Evolutionary conservation across 2,888 invertebrate species (phyloP).

Genomic region (Cyaniris semiargus): DNA sequence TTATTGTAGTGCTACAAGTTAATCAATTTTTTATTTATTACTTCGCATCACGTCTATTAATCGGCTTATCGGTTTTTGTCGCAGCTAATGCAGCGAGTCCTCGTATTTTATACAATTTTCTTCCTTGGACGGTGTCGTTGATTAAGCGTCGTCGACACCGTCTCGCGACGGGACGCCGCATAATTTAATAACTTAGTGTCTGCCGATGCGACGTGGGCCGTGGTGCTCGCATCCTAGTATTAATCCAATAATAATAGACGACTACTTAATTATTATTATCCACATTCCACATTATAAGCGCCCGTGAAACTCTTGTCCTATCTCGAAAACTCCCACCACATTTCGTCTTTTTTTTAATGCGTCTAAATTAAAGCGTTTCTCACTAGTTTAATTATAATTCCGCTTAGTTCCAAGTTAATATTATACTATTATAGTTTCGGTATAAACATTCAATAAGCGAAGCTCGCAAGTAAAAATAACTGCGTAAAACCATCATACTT

Average conservation of each 20-base stretch:
- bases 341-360: not conserved
- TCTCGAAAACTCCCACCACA: slow-evolving; percentile 1
- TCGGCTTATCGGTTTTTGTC: not conserved
- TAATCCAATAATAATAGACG: not conserved
- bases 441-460: too few relatives aligned
- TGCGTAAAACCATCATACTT: too few relatives aligned
- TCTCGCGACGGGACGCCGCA: not conserved
- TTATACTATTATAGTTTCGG: too few relatives aligned
- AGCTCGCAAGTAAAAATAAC: too few relatives aligned
- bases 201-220: not conserved
- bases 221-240: not conserved
- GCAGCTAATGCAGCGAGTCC: not conserved
- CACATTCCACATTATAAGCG: not conserved
- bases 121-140: not conserved
- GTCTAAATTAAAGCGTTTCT: not conserved
- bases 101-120: not conserved
- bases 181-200: not conserved
- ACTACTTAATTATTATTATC: not conserved
- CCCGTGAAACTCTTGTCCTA: not conserved
- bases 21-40: not conserved
- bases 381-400: not conserved
- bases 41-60: not conserved
- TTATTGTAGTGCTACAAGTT: too few relatives aligned
- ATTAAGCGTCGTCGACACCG: not conserved
- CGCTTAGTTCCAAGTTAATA: too few relatives aligned